phyloP scores from a whole-genome alignment of 2,888 invertebrate genomes.

The Morpho helenor region DNA sequence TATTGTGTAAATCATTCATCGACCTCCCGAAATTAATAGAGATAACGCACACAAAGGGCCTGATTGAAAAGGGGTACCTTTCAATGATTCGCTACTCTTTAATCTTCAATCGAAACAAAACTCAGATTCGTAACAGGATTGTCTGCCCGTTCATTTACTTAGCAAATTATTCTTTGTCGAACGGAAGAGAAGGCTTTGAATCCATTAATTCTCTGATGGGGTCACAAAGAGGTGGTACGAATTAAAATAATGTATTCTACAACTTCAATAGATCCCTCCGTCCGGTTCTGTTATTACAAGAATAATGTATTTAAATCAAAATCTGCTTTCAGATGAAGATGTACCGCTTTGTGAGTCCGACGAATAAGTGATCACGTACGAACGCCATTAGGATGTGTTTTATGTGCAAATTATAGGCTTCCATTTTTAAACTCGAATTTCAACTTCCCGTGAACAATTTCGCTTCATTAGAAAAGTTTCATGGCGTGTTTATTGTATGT shows the following conservation, averaged over 20 bases:
- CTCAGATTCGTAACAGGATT: constrained; percentile 71
- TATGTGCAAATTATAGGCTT: constrained; percentile 77
- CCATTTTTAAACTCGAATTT: constrained; percentile 70
- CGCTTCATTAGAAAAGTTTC: constrained; percentile 70
- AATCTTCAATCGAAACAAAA: constrained; percentile 77
- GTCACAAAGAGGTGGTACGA: constrained; percentile 77
- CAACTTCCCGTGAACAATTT: constrained; percentile 55
- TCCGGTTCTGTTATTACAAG: constrained; percentile 75
- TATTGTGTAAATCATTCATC: constrained; percentile 66
- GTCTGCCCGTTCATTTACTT: constrained; percentile 77
- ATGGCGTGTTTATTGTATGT: constrained; percentile 27
- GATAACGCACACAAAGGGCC: constrained; percentile 66
- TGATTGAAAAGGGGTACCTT: constrained; percentile 64
- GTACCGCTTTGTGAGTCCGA: constrained; percentile 64
- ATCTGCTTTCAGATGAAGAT: constrained; percentile 75
- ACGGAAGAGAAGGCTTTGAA: constrained; percentile 77
- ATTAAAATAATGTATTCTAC: constrained; percentile 79
- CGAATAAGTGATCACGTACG: constrained; percentile 77
- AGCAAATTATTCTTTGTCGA: constrained; percentile 78
- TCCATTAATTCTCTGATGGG: constrained; percentile 76
- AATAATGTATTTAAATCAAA: constrained; percentile 78
- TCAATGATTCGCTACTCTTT: constrained; percentile 69
- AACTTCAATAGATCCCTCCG: constrained; percentile 74
- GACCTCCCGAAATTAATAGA: constrained; percentile 70
- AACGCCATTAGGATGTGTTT: constrained; percentile 73